Evolutionary conservation across 2,113 vertebrate species (phyloP).

Genomic region (Oryzias melastigma): DNA sequence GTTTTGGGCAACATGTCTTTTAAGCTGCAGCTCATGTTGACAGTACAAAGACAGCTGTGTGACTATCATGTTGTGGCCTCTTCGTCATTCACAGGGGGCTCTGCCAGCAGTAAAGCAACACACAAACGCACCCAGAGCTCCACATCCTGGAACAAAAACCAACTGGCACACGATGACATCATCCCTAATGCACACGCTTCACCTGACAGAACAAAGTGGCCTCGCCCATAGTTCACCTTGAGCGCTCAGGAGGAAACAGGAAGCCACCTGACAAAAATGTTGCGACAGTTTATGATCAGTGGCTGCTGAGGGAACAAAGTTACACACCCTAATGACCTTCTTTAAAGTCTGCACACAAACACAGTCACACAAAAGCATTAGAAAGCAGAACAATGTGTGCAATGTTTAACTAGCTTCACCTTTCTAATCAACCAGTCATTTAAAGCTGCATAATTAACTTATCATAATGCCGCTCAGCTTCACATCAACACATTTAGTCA

Average conservation of each 20-base stretch:
- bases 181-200: slow-evolving; percentile 10
- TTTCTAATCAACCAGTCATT: too few relatives aligned
- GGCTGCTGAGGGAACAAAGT: slow-evolving; percentile 32
- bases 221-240: slow-evolving; percentile 49
- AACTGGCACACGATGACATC: neutral
- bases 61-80: slow-evolving; percentile 3
- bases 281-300: slow-evolving; percentile 8
- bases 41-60: slow-evolving; percentile 14
- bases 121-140: slow-evolving; percentile 20
- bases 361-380: too few relatives aligned
- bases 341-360: too few relatives aligned
- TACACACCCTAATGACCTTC: slow-evolving; percentile 36
- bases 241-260: slow-evolving; percentile 25
- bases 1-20: neutral
- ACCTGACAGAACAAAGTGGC: slow-evolving; percentile 23
- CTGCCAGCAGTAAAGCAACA: slow-evolving; percentile 11
- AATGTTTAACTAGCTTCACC: too few relatives aligned
- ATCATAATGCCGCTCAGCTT: too few relatives aligned
- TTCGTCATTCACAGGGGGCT: neutral
- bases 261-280: neutral
- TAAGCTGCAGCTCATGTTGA: slow-evolving; percentile 20
- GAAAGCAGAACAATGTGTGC: too few relatives aligned
- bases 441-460: too few relatives aligned
- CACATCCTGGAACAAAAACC: slow-evolving; percentile 32
- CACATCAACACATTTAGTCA: too few relatives aligned